Conservation (phyloP, 2,113 vertebrate genomes). For the Hipposideros armiger region DNA sequence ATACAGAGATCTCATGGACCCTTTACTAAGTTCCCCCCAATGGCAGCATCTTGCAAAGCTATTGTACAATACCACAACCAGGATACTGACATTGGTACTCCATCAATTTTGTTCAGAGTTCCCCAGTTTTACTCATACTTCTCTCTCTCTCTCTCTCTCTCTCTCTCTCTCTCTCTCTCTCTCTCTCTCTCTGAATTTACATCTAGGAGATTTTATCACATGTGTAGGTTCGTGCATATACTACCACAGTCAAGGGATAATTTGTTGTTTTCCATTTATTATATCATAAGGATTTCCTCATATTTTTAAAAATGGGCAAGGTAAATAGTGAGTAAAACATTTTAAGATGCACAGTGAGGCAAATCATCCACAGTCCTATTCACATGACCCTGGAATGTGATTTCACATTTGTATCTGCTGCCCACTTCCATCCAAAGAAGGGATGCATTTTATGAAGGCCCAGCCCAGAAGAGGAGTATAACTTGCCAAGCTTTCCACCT, state of each 20-base stretch:
- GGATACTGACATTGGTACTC: background rate
- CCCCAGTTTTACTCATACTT: background rate
- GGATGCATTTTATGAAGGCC: constrained; percentile 11
- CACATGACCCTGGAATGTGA: background rate
- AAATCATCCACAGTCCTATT: background rate
- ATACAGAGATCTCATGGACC: background rate
- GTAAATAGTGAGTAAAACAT: constrained; percentile 52
- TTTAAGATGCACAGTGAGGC: background rate
- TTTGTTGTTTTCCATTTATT: background rate
- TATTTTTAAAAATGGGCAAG: constrained; percentile 19
- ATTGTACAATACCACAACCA: constrained; percentile 8
- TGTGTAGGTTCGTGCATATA: background rate
- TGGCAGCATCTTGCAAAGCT: background rate
- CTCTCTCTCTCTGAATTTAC: background rate
- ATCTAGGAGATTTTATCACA: background rate
- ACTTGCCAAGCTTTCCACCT: background rate
- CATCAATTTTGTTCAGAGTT: background rate
- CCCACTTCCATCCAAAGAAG: constrained; percentile 10
- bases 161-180: no score
- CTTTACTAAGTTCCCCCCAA: background rate
- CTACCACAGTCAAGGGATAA: background rate
- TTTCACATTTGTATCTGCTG: constrained; percentile 12
- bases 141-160: background rate
- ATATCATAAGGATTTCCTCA: constrained; percentile 17
- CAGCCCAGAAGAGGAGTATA: background rate